phyloP scores from a whole-genome alignment of 2,888 invertebrate species.

The Heliconius charithonia region DNA sequence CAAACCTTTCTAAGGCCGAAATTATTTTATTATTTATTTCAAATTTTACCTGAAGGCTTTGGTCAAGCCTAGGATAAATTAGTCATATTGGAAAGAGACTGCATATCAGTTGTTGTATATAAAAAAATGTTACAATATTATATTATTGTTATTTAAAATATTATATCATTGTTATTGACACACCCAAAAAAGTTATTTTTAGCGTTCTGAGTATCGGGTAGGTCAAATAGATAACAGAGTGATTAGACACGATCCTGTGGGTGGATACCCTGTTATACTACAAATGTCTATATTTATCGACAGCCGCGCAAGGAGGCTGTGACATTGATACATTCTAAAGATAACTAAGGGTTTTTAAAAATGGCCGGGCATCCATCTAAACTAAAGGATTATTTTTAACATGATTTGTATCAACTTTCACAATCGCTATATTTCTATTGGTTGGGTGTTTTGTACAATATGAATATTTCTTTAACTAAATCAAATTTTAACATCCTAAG shows the following conservation, averaged over 20 bases:
- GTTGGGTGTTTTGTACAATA: not conserved
- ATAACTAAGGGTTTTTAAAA: conserved; percentile 28
- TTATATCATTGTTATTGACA: not conserved
- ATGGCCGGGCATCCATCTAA: conserved; percentile 12
- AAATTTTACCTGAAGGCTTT: too few relatives aligned
- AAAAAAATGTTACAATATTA: not conserved
- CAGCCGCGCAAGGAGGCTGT: conserved; percentile 25
- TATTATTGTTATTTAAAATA: not conserved
- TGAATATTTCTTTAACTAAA: too few relatives aligned
- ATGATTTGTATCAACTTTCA: not conserved
- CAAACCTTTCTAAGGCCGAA: too few relatives aligned
- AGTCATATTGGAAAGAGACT: not conserved
- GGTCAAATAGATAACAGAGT: conserved; percentile 22
- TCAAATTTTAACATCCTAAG: too few relatives aligned
- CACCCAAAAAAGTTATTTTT: not conserved
- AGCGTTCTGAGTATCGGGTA: conserved; percentile 11
- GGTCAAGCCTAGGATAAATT: not conserved
- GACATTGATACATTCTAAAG: conserved; percentile 38
- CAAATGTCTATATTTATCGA: conserved; percentile 39
- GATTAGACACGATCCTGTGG: conserved; percentile 40
- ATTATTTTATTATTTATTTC: too few relatives aligned
- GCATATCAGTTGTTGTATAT: not conserved
- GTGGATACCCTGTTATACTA: conserved; percentile 35
- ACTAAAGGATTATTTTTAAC: conserved; percentile 13
- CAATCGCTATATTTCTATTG: not conserved